Evolutionary conservation across 2,797 vertebrate species (phyloP).

Genomic region (Molossus molossus): DNA sequence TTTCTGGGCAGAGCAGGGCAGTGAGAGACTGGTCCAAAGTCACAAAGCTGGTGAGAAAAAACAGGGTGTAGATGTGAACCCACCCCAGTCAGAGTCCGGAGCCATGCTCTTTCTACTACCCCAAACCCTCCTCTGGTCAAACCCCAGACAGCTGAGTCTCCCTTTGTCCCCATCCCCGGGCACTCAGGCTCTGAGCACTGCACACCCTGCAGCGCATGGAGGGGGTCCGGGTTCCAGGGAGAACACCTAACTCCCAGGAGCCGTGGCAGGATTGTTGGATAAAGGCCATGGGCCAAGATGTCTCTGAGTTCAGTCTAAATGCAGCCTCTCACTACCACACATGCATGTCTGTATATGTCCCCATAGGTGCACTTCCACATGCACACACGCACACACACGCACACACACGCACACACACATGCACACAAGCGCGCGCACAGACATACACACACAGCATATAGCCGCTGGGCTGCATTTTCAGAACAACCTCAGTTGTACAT

Average conservation of each 20-base stretch:
- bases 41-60: background rate
- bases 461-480: background rate
- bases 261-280: fast-evolving
- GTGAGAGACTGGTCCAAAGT: background rate
- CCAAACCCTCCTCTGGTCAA: background rate
- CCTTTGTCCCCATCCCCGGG: fast-evolving
- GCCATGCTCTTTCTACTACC: background rate
- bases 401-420: no score
- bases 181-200: background rate
- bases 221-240: background rate
- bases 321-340: background rate
- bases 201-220: background rate
- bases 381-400: fast-evolving
- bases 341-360: background rate
- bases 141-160: background rate
- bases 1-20: background rate
- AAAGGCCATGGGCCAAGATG: background rate
- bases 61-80: background rate
- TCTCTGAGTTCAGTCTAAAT: background rate
- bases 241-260: background rate
- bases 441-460: fast-evolving
- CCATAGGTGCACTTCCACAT: fast-evolving
- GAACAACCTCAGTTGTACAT: background rate
- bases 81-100: background rate
- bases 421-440: no score